phyloP scores from a whole-genome alignment of 1,140 invertebrate genomes.

The Drosophila triauraria region DNA sequence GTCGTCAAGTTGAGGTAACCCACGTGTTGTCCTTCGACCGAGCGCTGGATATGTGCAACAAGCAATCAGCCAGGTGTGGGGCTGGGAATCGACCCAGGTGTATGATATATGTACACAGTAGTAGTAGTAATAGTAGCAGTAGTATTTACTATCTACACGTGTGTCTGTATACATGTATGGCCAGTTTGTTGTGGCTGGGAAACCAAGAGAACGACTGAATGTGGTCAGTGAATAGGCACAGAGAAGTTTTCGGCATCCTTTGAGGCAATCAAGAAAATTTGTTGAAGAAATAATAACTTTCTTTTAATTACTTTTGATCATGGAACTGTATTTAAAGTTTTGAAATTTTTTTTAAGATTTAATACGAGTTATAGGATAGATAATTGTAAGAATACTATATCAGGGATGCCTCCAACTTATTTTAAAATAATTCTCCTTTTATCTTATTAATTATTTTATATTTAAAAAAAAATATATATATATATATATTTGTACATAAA shows the following conservation, averaged over 20 bases:
- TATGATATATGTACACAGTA: conserved; percentile 5
- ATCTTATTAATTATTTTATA: too few species aligned
- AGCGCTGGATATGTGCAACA: conserved; percentile 63
- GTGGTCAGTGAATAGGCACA: neutral
- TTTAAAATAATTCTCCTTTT: too few species aligned
- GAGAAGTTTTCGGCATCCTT: conserved; percentile 1
- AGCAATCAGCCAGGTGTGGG: conserved; percentile 39
- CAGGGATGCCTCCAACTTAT: too few species aligned
- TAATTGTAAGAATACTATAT: too few species aligned
- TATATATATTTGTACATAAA: too few species aligned
- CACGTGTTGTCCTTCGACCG: conserved; percentile 71
- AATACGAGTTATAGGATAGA: too few species aligned
- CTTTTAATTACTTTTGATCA: conserved; percentile 2
- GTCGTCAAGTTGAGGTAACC: conserved; percentile 53
- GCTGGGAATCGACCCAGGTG: conserved; percentile 44
- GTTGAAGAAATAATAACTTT: neutral
- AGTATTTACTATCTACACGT: conserved; percentile 6
- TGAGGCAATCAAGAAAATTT: conserved; percentile 27
- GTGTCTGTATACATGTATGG: conserved; percentile 6
- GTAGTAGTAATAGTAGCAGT: neutral
- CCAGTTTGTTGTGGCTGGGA: conserved; percentile 56
- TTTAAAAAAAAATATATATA: too few species aligned
- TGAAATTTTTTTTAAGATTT: too few species aligned
- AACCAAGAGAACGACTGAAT: conserved; percentile 10
- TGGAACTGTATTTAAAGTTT: too few species aligned